Conservation (phyloP, 2,888 invertebrate genomes). For the Zaprionus bogoriensis region DNA sequence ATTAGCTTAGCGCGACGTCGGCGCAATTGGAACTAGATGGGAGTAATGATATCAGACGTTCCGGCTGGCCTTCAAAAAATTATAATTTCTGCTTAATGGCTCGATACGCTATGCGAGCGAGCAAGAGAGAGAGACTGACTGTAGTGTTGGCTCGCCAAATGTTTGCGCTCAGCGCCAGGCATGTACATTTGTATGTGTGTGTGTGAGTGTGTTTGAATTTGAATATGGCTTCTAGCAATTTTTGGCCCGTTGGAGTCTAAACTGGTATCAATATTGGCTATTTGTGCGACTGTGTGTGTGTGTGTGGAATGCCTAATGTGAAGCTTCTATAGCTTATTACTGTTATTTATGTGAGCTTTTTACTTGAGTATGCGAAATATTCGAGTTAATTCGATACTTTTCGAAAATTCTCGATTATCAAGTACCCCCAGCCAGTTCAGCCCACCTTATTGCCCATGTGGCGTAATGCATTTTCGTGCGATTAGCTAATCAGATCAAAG, state of each 20-base stretch:
- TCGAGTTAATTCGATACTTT: neutral
- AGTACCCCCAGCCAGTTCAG: no score
- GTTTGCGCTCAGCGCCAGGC: conserved; percentile 29
- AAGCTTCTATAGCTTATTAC: conserved; percentile 11
- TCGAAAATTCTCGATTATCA: neutral
- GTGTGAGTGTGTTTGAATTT: conserved; percentile 47
- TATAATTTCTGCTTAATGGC: conserved; percentile 74
- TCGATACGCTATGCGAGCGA: conserved; percentile 27
- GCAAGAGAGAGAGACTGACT: conserved; percentile 8
- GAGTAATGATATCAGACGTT: conserved; percentile 58
- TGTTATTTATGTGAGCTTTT: conserved; percentile 33
- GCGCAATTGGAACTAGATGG: conserved; percentile 69
- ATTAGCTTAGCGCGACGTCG: conserved; percentile 39
- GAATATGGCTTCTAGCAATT: conserved; percentile 66
- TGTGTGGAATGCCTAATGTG: conserved; percentile 33
- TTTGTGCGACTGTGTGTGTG: conserved; percentile 13
- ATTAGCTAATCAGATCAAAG: conserved; percentile 49
- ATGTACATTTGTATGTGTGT: neutral
- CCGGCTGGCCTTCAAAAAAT: conserved; percentile 72
- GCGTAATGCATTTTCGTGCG: conserved; percentile 32
- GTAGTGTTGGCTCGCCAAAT: conserved; percentile 38
- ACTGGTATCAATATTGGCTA: conserved; percentile 51
- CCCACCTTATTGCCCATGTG: no score
- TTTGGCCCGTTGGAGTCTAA: conserved; percentile 44
- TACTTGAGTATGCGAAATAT: neutral